Evolutionary conservation across 2,113 vertebrate species (phyloP).

Genomic region (Thamnaconus septentrionalis): DNA sequence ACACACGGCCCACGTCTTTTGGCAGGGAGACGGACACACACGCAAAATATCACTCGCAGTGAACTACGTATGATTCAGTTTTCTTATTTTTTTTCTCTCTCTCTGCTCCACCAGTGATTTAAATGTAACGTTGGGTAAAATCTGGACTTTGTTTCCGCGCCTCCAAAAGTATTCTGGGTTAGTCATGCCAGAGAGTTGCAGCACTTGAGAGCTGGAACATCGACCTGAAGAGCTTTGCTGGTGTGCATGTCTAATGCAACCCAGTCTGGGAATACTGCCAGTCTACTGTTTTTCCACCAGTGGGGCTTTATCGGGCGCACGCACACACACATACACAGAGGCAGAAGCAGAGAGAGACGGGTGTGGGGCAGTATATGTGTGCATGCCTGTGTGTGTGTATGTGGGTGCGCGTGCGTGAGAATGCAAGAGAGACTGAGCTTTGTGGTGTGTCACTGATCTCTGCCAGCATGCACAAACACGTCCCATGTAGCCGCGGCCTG

Average conservation of each 20-base stretch:
- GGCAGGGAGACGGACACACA: conserved; percentile 14
- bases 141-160: conserved; percentile 43
- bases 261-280: conserved; percentile 75
- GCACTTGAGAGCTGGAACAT: conserved; percentile 62
- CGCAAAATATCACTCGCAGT: no score
- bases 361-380: conserved; percentile 17
- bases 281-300: conserved; percentile 72
- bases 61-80: conserved; percentile 22
- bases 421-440: conserved; percentile 40
- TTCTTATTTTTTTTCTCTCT: neutral
- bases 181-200: conserved; percentile 56
- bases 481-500: conserved; percentile 56
- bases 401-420: conserved; percentile 6
- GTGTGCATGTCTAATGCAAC: conserved; percentile 74
- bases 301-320: conserved; percentile 67
- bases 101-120: conserved; percentile 10
- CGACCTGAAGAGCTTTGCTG: conserved; percentile 71
- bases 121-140: conserved; percentile 27
- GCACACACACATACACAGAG: conserved; percentile 40
- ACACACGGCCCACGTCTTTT: conserved; percentile 10
- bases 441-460: conserved; percentile 70
- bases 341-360: conserved; percentile 19
- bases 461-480: conserved; percentile 70
- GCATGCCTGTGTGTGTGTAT: conserved; percentile 18
- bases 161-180: conserved; percentile 51